Percentiles rank a stretch among this genome's conserved stretches.
These are phyloP conservation scores for Chironomus striatipennis DNA, from an alignment of 1,140 invertebrate genomes.

Conservation along the genomic window DNA sequence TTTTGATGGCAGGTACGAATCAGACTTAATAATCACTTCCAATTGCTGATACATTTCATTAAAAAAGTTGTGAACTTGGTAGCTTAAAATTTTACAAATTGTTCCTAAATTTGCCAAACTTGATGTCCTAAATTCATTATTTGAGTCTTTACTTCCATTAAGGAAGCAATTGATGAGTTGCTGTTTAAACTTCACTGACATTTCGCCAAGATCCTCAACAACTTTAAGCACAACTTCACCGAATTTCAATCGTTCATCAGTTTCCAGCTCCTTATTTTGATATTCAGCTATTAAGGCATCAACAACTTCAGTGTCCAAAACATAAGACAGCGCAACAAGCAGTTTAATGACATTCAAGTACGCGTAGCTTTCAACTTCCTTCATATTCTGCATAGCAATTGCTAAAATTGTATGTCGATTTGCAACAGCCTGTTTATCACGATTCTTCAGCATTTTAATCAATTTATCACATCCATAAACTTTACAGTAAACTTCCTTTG, in stretches of 20 bases:
- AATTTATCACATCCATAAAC: constrained; percentile 36
- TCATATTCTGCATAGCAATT: constrained; percentile 32
- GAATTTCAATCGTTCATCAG: constrained; percentile 53
- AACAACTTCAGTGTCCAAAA: constrained; percentile 35
- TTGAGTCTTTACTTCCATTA: constrained; percentile 49
- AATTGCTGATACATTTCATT: constrained; percentile 61
- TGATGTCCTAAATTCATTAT: constrained; percentile 61
- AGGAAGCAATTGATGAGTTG: constrained; percentile 61
- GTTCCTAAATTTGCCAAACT: constrained; percentile 72
- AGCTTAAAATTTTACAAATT: constrained; percentile 62
- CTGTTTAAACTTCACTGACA: constrained; percentile 56
- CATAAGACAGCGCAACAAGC: constrained; percentile 32
- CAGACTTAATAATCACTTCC: constrained; percentile 49
- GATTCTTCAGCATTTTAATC: constrained; percentile 30
- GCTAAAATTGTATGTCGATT: constrained; percentile 35
- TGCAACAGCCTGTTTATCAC: constrained; percentile 30
- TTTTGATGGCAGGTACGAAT: constrained; percentile 54
- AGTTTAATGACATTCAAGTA: constrained; percentile 37
- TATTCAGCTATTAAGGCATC: constrained; percentile 36
- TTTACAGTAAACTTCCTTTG: constrained; percentile 33
- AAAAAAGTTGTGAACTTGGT: constrained; percentile 54
- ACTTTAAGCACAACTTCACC: constrained; percentile 68
- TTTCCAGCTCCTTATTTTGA: constrained; percentile 26
- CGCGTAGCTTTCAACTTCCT: constrained; percentile 35
- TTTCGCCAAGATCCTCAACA: constrained; percentile 53